Conservation (phyloP, 2,888 invertebrate species). For the Himalopsyche anomala region DNA sequence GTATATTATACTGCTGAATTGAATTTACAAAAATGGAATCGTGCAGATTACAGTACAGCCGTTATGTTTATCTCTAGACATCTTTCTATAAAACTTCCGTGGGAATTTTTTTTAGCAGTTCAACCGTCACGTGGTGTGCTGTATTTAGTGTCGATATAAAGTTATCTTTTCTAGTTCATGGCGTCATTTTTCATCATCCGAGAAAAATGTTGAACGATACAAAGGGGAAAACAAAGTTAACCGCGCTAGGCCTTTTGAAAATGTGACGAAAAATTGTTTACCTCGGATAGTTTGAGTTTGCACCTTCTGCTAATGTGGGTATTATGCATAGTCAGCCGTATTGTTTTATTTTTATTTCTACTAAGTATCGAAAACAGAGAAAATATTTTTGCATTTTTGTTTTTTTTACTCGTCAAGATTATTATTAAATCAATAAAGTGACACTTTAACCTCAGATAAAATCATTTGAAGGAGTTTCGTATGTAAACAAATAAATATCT, state of each 20-base stretch:
- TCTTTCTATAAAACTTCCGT: too few species aligned
- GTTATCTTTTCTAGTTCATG: not conserved
- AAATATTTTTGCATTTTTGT: too few species aligned
- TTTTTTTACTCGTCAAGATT: too few species aligned
- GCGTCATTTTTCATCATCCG: slow-evolving; percentile 28
- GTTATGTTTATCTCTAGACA: too few species aligned
- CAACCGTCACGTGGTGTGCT: not conserved
- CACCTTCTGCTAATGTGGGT: not conserved
- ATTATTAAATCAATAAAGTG: not conserved
- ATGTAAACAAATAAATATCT: too few species aligned
- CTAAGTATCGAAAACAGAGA: too few species aligned
- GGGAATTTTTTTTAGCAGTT: not conserved
- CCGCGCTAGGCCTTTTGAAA: not conserved
- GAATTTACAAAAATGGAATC: too few species aligned
- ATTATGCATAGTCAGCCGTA: not conserved
- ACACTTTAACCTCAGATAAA: not conserved
- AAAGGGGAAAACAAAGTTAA: not conserved
- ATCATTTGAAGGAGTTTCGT: not conserved
- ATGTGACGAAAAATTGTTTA: slow-evolving; percentile 33
- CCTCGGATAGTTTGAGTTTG: not conserved
- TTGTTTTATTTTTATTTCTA: too few species aligned
- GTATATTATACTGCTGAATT: too few species aligned
- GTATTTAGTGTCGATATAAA: not conserved
- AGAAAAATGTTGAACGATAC: slow-evolving; percentile 33
- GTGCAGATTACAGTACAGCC: too few species aligned